Evolutionary conservation across 2,888 invertebrate species (phyloP), one percentile per base, ranked within the genome.

Genomic region (Melanophora roralis): DNA sequence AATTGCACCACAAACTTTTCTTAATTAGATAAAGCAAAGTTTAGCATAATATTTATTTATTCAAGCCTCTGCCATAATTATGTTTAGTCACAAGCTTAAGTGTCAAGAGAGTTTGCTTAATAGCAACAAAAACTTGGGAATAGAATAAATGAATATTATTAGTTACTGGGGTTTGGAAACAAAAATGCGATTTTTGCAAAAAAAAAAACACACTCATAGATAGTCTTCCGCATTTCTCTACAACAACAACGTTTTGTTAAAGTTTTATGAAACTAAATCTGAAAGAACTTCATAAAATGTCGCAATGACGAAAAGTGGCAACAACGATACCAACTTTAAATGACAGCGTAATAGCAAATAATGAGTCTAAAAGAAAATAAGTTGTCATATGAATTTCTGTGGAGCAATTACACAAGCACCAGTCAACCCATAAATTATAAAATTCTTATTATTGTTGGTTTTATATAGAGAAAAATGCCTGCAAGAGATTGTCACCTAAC

Each of bases 61-160:
- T 69, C 57, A 59, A 69, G 68, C 27, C 34, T n/a, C n/a, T n/a
- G n/a, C n/a, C 38, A 16, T 49, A 32, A 55, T 64, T 55, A 55
- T 55, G 34, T 55, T 45, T 47, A 45, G 55, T 55, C 45, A 64
- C 0, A 53, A 57, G 55, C 45, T 64, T 59, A 57, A 64, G 36
- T 51, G 49, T 55, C 55, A 45, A 55, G 55, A 23, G 43, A 64
- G 38, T 64, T 38, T 43, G 21, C 12, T 34, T 11, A 53, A 53
- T 53, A 72, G 38, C 21, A 55, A 45, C 9, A 47, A 19, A 55
- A 49, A 45, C 19, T 9, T 11, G 11, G 19, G 19, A 45, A 1
- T 7, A 45, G 16, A 45, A 45, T 45, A 14, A 4, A 32, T 32
- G 49, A 60, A 51, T 23, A 45, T 19, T 16, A 45, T 64, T 51